Conservation (phyloP, 2,113 vertebrate species). For the Oncorhynchus nerka region DNA sequence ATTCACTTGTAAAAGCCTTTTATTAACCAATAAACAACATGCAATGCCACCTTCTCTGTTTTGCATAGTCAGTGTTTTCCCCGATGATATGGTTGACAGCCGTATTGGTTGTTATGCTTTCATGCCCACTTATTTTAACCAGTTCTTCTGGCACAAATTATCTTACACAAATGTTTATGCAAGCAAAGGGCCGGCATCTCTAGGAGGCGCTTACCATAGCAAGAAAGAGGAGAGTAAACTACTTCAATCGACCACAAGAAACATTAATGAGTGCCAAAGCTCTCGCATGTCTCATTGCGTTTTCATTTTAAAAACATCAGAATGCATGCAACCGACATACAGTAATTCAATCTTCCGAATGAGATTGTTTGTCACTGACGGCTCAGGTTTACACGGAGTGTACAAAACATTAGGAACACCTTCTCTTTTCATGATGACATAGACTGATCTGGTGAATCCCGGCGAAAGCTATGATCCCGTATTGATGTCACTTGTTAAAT, state of each 20-base stretch:
- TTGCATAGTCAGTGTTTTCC: background rate
- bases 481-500: too few relatives aligned
- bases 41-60: background rate
- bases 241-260: background rate
- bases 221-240: background rate
- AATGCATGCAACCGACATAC: background rate
- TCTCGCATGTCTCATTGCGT: background rate
- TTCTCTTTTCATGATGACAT: too few relatives aligned
- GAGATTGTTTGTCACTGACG: background rate
- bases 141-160: constrained; percentile 41
- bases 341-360: background rate
- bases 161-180: constrained; percentile 45
- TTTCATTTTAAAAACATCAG: background rate
- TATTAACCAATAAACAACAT: background rate
- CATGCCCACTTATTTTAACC: constrained; percentile 48
- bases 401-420: too few relatives aligned
- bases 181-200: constrained; percentile 30
- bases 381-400: background rate
- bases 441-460: too few relatives aligned
- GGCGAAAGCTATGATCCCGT: too few relatives aligned
- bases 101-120: constrained; percentile 43
- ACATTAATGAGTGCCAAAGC: background rate
- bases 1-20: too few relatives aligned
- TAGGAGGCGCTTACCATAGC: background rate
- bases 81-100: constrained; percentile 4